Evolutionary conservation across 2,888 invertebrate genomes (phyloP).

Genomic region (Polydrusus tereticollis): DNA sequence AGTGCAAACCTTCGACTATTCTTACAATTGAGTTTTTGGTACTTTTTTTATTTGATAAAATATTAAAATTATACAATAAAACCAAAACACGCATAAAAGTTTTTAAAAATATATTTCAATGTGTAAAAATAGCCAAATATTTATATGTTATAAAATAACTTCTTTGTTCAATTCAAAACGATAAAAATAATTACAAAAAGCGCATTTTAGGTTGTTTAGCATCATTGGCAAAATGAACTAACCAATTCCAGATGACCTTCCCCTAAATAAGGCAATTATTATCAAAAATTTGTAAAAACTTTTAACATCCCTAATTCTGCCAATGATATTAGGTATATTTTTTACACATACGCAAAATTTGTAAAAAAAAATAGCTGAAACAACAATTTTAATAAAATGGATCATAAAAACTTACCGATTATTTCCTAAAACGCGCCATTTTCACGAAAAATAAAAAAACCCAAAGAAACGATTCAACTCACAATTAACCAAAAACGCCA

Average conservation of each 20-base stretch:
- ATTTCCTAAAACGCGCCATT: conserved; percentile 23
- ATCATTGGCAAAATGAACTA: conserved; percentile 1
- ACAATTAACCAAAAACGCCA: conserved; percentile 19
- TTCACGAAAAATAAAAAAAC: conserved; percentile 12
- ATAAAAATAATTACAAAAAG: conserved; percentile 31
- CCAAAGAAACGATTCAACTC: conserved; percentile 22
- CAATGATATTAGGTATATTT: background rate
- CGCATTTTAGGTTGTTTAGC: conserved; percentile 12
- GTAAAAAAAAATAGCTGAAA: background rate
- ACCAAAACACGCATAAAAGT: background rate
- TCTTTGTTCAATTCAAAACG: conserved; percentile 49
- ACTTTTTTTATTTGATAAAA: background rate
- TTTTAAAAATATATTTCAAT: conserved; percentile 3
- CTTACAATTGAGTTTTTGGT: conserved; percentile 24
- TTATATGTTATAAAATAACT: background rate
- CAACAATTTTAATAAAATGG: background rate
- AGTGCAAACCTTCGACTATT: conserved; percentile 30
- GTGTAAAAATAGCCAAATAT: conserved; percentile 42
- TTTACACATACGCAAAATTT: background rate
- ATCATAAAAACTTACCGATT: conserved; percentile 13
- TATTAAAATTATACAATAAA: conserved; percentile 16
- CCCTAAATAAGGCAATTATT: background rate
- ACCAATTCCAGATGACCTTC: background rate
- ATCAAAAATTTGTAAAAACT: background rate
- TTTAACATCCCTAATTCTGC: background rate